These are phyloP conservation scores for Oedothorax gibbosus DNA, from an alignment of 1,140 invertebrate genomes.

Conservation along the genomic window DNA sequence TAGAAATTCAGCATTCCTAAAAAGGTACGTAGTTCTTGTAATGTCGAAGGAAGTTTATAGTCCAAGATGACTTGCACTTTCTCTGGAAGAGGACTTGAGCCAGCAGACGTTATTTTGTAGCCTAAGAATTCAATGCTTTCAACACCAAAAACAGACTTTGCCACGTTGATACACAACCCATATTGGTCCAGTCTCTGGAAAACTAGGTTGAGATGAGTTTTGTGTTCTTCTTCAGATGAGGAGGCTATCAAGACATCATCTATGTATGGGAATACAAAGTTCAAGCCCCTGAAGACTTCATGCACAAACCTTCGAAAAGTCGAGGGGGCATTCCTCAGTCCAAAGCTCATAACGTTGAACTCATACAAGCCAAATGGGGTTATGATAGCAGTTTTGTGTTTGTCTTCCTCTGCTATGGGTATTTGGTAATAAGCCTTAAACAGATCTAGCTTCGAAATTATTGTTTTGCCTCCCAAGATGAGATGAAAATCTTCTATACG, in stretches of 20 bases:
- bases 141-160: slow-evolving; percentile 25
- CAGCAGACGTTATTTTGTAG: slow-evolving; percentile 8
- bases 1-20: slow-evolving; percentile 69
- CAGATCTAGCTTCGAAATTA: slow-evolving; percentile 28
- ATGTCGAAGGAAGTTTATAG: slow-evolving; percentile 65
- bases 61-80: slow-evolving; percentile 57
- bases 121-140: slow-evolving; percentile 21
- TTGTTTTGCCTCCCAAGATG: slow-evolving; percentile 14
- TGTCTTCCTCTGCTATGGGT: slow-evolving; percentile 20
- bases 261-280: slow-evolving; percentile 16
- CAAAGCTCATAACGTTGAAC: slow-evolving; percentile 63
- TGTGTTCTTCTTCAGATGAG: slow-evolving; percentile 64
- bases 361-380: slow-evolving; percentile 46
- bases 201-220: slow-evolving; percentile 65
- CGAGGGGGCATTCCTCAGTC: slow-evolving; percentile 64
- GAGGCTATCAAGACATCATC: slow-evolving; percentile 22
- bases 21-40: slow-evolving; percentile 66
- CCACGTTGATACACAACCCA: slow-evolving; percentile 65
- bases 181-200: slow-evolving; percentile 66
- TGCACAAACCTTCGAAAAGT: slow-evolving; percentile 64
- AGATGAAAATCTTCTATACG: slow-evolving; percentile 37
- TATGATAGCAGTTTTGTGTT: slow-evolving; percentile 5
- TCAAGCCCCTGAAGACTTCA: slow-evolving; percentile 1
- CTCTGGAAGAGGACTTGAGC: neutral
- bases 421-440: slow-evolving; percentile 17